These are phyloP conservation scores for Okamejei kenojei DNA, from an alignment of 2,797 vertebrate genomes.

Conservation along the genomic window DNA sequence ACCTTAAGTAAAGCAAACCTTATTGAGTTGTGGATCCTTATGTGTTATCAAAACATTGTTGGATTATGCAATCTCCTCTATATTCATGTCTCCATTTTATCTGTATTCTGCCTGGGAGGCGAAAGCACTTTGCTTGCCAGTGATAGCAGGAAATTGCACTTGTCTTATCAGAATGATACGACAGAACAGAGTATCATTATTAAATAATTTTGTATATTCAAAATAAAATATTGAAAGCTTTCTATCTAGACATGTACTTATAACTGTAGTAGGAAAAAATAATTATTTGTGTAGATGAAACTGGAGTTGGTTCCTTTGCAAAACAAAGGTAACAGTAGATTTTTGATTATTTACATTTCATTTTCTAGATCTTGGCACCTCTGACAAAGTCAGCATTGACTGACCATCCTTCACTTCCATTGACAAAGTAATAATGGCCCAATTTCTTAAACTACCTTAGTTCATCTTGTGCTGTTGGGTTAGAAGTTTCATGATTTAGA, in stretches of 20 bases:
- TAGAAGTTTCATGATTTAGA: too few relatives aligned
- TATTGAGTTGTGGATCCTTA: neutral
- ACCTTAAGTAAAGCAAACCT: neutral
- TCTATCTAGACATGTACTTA: neutral
- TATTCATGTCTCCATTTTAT: neutral
- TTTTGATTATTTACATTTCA: neutral
- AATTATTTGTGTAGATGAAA: neutral
- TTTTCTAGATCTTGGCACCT: too few relatives aligned
- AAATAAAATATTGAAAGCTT: neutral
- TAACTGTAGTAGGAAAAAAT: neutral
- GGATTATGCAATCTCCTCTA: neutral
- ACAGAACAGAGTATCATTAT: neutral
- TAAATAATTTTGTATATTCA: neutral
- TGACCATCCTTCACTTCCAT: too few relatives aligned
- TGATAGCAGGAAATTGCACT: neutral
- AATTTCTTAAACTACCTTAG: too few relatives aligned
- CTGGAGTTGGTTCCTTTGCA: too few relatives aligned
- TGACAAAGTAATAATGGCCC: too few relatives aligned
- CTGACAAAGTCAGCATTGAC: too few relatives aligned
- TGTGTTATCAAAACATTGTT: neutral
- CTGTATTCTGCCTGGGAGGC: neutral
- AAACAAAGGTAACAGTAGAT: too few relatives aligned
- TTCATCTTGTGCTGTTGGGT: too few relatives aligned
- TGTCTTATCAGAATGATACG: neutral
- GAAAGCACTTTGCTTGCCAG: neutral